Base-by-base conservation (phyloP, 2,888 invertebrate genomes). In the Germaria angustata region DNA sequence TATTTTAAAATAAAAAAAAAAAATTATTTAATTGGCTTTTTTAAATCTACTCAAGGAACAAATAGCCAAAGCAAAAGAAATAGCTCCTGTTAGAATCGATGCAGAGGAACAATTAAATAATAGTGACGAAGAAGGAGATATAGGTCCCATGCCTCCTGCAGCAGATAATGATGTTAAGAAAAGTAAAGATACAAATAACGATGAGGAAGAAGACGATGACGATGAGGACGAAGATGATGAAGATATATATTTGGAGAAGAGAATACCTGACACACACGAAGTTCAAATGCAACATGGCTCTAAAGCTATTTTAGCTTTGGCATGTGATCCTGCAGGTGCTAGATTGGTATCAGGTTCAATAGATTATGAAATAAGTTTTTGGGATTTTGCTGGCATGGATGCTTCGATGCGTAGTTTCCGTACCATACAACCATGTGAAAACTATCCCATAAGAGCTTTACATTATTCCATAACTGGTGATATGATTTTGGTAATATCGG, bases 381-480 rank as follows among this genome's bases (percentile, higher is more conserved):
- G 98, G 98, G 99, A 99, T 90, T 99, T 99, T 92, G 97, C 98
- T 83, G 99, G 99, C 4, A 99, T 99, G 98, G 98, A 99, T 90
- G 94, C 96, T 0, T 94, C 96, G 0, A 93, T 98, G 92, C 94
- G 96, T 66, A 96, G 98, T 59, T 99, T 99, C 90, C 94, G 99
- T 22, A 96, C 96, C 0, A 92, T 98, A n/a, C 96, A 96, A 85
- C 99, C 99, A 0, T 98, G 98, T 89, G 99, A 99, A 91, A 96
- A 96, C 89, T 98, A 99, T 91, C 97, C 98, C 0, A 98, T 99
- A 80, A 95, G 95, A 84, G 94, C 95, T 0, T 84, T 91, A 0
- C 96, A 98, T 86, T 99, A 98, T 91, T 98, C 98, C 0, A 94
- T 95, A 0, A 99, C 98, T 0, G 99, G 99, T 0, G 99, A 99